Base-by-base conservation (phyloP, 2,888 invertebrate genomes). In the Caenorhabditis uteleia region DNA sequence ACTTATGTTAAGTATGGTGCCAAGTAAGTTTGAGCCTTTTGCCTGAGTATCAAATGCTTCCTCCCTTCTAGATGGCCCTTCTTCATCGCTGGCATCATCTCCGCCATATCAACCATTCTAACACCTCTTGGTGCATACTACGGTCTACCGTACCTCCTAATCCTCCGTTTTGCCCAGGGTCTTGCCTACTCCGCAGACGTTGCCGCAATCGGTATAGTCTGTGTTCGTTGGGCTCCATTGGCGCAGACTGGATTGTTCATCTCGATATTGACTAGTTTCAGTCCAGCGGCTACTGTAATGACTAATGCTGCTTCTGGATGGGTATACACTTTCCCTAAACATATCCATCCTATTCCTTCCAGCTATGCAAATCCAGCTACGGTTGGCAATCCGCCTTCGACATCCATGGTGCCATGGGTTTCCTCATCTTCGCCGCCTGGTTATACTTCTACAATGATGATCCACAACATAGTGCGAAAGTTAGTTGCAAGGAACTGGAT, bases 361-460 rank as follows among this genome's bases (percentile, higher is more conserved):
- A 75, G 75, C 46, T 75, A 33, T 75, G 75, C 56, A 56, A 55
- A 33, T 61, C 70, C 5, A 47, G 47, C 3, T 61, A 68, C 21
- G 79, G 80, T 14, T 80, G 80, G 80, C 68, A 77, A 25, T 77
- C 74, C 27, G 76, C 77, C 12, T 80, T 75, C 70, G 78, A 79
- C 55, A 49, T 64, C 20, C 79, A 79, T 46, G 68, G 55, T 8
- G 29, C 48, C 7, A 43, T 58, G 14, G 65, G 68, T 2, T 55
- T 68, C 12, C 18, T 72, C 27, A 54, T 70, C 40, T 74, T 75
- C 39, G 25, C 58, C 4, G 27, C 64, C 8, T 75, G 75, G 75
- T 42, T 71, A 21, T 34, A 62, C 25, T 49, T 73, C 25, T 75
- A 75, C 51, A 68, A 57, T 16, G 75, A 75, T 39, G 72, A 75